Conservation (phyloP, 2,797 vertebrate genomes). For the Avahi laniger region DNA sequence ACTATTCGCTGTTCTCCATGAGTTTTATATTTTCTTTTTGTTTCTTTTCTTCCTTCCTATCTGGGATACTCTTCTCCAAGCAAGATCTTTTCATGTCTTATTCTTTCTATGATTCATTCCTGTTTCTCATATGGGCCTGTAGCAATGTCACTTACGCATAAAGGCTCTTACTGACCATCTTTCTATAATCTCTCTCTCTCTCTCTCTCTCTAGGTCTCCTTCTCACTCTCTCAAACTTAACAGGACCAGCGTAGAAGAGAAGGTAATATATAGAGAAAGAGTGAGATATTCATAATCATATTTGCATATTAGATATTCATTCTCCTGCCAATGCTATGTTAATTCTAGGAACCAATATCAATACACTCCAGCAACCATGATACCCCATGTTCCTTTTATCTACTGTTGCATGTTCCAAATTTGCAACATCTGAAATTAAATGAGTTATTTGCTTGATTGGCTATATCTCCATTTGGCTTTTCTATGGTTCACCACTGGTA, state of each 20-base stretch:
- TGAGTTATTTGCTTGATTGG: background rate
- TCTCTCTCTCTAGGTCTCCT: background rate
- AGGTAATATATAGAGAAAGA: too few species aligned
- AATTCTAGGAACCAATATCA: background rate
- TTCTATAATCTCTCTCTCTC: background rate
- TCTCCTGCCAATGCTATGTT: background rate
- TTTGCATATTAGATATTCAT: background rate
- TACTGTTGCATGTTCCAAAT: background rate
- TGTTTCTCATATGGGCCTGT: background rate
- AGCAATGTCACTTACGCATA: background rate
- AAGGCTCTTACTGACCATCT: background rate
- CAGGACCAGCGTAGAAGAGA: too few species aligned
- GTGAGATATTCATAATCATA: background rate
- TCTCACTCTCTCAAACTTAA: background rate
- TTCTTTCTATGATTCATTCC: background rate
- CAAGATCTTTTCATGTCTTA: background rate
- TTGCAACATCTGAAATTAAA: background rate
- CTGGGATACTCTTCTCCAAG: background rate
- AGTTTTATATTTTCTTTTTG: background rate
- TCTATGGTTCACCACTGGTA: background rate
- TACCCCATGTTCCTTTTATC: background rate
- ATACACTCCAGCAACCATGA: background rate
- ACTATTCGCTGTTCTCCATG: background rate
- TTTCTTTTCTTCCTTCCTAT: background rate
- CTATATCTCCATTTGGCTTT: background rate